Conservation (phyloP, 1,140 invertebrate species). For the Vollenhovia emeryi region DNA sequence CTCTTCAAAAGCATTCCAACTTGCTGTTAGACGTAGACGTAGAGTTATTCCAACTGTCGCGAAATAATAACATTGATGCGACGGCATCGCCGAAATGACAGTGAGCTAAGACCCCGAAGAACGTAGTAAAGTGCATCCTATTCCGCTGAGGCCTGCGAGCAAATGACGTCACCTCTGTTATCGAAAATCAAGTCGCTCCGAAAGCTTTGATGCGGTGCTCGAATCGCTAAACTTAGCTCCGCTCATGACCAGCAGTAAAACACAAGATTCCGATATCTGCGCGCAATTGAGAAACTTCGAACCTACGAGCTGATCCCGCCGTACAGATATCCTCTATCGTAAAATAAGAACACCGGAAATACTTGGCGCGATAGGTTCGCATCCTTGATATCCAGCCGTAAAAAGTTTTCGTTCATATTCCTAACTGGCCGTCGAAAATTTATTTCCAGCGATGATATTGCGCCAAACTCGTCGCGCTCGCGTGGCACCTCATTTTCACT, state of each 20-base stretch:
- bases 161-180: constrained; percentile 45
- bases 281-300: constrained; percentile 50
- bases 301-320: constrained; percentile 11
- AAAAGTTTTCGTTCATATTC: constrained; percentile 19
- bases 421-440: constrained; percentile 8
- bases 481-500: constrained; percentile 1
- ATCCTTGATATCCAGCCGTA: background rate
- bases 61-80: constrained; percentile 19
- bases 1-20: background rate
- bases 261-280: constrained; percentile 50
- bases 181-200: constrained; percentile 50
- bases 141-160: constrained; percentile 12
- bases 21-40: background rate
- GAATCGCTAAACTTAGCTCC: constrained; percentile 49
- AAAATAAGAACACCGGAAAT: constrained; percentile 38
- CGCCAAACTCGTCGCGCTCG: background rate
- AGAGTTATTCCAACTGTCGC: constrained; percentile 32
- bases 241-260: constrained; percentile 42
- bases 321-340: constrained; percentile 10
- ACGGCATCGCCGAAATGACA: constrained; percentile 4
- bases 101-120: constrained; percentile 9
- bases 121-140: constrained; percentile 28
- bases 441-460: constrained; percentile 1
- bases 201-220: constrained; percentile 45
- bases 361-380: background rate